Conservation (phyloP, 1,140 invertebrate genomes). For the Polyergus mexicanus region DNA sequence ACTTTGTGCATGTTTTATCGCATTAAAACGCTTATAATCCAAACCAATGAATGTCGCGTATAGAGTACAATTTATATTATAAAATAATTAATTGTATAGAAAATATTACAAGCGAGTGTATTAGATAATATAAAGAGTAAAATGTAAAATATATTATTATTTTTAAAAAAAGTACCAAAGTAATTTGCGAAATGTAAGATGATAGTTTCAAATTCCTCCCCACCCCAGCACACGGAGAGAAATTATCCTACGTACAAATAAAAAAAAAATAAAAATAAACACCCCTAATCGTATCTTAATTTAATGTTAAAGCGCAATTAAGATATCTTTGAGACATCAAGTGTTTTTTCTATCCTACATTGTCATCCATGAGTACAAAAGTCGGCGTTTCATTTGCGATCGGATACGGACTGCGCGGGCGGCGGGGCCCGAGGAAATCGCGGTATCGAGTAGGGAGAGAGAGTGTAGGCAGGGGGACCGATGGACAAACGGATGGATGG, state of each 20-base stretch:
- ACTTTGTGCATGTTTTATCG: neutral
- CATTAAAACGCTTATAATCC: neutral
- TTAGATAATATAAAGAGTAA: neutral
- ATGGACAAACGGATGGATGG: constrained; percentile 35
- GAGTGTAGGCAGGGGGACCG: constrained; percentile 52
- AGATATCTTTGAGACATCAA: neutral
- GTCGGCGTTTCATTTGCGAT: constrained; percentile 51
- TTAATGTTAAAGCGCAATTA: neutral
- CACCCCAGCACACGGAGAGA: neutral
- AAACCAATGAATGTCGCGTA: neutral
- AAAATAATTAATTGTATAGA: constrained; percentile 3
- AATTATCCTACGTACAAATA: neutral
- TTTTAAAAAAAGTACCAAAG: constrained; percentile 1
- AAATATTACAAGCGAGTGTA: neutral
- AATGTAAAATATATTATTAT: constrained; percentile 9
- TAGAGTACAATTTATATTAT: neutral
- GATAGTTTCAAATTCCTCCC: too few relatives aligned
- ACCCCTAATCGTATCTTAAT: neutral
- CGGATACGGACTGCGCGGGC: constrained; percentile 67
- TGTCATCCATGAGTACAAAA: constrained; percentile 49
- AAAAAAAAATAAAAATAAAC: neutral
- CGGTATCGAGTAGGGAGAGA: constrained; percentile 65
- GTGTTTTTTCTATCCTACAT: constrained; percentile 11
- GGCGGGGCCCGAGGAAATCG: constrained; percentile 64
- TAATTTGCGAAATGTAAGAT: neutral